phyloP scores from a whole-genome alignment of 2,113 vertebrate genomes.

The Cinclus cinclus region DNA sequence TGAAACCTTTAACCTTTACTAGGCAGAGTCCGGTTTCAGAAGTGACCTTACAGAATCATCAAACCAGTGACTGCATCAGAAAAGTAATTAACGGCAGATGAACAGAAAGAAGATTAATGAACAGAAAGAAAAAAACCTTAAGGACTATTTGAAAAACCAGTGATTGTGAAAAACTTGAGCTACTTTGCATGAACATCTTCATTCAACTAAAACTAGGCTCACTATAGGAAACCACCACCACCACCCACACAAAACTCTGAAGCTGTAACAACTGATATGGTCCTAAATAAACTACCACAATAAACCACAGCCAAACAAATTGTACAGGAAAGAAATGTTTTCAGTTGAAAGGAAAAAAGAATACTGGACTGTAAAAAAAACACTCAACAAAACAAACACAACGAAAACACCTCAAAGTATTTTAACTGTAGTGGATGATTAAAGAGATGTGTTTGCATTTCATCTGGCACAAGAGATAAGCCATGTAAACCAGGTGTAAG shows the following conservation, averaged over 20 bases:
- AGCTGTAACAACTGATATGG: background rate
- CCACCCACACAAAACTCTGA: background rate
- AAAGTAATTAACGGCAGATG: background rate
- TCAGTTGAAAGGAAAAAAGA: background rate
- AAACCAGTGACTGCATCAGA: background rate
- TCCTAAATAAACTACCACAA: background rate
- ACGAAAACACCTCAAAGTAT: background rate
- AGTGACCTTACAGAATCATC: conserved; percentile 72
- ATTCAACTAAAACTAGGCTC: background rate
- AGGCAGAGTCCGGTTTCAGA: conserved; percentile 79
- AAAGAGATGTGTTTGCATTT: background rate
- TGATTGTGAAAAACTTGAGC: background rate
- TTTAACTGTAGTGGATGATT: background rate
- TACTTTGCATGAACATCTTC: background rate
- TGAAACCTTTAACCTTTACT: conserved; percentile 80
- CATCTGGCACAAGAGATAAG: background rate
- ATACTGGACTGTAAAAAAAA: background rate
- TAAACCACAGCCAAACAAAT: background rate
- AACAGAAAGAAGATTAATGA: background rate
- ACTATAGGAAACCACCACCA: background rate
- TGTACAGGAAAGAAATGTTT: background rate
- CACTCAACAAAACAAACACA: background rate
- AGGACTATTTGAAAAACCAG: background rate
- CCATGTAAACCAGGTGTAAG: background rate
- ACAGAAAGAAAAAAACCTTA: background rate